A percentile compares a stretch with the other conserved stretches of the same genome.
Evolutionary conservation across 2,797 vertebrate genomes (phyloP).

Genomic region (Bradypodion ventrale): DNA sequence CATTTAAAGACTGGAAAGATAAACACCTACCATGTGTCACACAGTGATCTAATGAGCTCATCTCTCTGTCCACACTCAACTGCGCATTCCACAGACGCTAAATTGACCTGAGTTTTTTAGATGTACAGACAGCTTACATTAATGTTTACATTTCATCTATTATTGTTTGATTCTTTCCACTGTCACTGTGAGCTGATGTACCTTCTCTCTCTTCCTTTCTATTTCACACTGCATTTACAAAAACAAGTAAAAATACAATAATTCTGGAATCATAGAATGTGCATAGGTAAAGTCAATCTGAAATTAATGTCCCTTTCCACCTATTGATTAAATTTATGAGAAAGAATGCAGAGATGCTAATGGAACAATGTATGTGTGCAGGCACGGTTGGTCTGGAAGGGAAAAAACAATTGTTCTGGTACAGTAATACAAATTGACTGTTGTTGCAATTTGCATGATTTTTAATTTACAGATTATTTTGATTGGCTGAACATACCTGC

Average conservation of each 20-base stretch:
- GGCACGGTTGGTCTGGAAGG: background rate
- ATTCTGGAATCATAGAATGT: background rate
- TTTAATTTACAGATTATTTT: background rate
- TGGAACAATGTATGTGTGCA: background rate
- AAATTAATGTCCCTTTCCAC: background rate
- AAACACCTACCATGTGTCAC: background rate
- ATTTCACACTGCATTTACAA: background rate
- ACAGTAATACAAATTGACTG: background rate
- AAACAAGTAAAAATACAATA: background rate
- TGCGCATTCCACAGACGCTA: background rate
- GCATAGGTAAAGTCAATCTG: background rate
- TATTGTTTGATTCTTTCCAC: background rate
- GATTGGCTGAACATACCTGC: background rate
- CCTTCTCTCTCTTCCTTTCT: background rate
- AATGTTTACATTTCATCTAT: background rate
- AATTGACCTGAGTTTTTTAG: background rate
- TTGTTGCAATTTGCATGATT: background rate
- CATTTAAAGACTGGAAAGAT: background rate
- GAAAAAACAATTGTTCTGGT: background rate
- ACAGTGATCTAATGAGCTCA: background rate
- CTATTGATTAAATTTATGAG: background rate
- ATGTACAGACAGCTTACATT: background rate
- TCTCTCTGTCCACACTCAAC: background rate
- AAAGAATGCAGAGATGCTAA: background rate
- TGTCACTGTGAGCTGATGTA: background rate